Evolutionary conservation across 2,113 vertebrate genomes (phyloP).

Genomic region (Lagenorhynchus albirostris): DNA sequence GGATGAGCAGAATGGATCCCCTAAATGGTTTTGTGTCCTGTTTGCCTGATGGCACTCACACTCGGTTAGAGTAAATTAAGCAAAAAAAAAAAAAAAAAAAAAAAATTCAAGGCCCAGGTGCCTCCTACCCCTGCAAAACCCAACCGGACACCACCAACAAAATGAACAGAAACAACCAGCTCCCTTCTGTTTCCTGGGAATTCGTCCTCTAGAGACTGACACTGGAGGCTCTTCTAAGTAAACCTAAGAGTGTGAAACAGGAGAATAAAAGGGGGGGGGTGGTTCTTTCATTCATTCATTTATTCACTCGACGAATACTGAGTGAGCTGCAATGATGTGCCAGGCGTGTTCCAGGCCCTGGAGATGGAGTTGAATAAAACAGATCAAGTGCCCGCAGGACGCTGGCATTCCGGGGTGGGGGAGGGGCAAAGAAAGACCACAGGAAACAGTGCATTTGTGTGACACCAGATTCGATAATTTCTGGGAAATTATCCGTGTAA

Average conservation of each 20-base stretch:
- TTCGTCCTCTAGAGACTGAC: not conserved
- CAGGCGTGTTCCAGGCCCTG: rapidly evolving
- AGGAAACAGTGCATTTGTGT: not conserved
- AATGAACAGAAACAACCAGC: not conserved
- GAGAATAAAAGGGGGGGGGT: no score
- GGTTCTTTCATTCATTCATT: not conserved
- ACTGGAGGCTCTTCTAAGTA: rapidly evolving
- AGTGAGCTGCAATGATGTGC: no score
- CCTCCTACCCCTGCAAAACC: not conserved
- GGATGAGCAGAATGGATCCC: not conserved
- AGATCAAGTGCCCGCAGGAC: rapidly evolving
- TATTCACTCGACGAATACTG: rapidly evolving
- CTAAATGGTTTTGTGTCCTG: rapidly evolving
- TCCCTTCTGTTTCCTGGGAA: not conserved
- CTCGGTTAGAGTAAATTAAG: not conserved
- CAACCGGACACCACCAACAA: no score
- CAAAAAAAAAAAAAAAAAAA: no score
- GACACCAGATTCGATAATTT: not conserved
- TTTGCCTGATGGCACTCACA: not conserved
- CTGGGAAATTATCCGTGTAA: rapidly evolving
- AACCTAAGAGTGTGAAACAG: no score
- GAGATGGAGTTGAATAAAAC: not conserved
- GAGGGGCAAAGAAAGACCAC: no score
- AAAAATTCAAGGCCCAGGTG: not conserved
- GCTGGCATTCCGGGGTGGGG: rapidly evolving